A percentile compares a stretch with the other conserved stretches of the same genome.
Conservation (phyloP, 2,888 invertebrate species). For the Thymelicus acteon region DNA sequence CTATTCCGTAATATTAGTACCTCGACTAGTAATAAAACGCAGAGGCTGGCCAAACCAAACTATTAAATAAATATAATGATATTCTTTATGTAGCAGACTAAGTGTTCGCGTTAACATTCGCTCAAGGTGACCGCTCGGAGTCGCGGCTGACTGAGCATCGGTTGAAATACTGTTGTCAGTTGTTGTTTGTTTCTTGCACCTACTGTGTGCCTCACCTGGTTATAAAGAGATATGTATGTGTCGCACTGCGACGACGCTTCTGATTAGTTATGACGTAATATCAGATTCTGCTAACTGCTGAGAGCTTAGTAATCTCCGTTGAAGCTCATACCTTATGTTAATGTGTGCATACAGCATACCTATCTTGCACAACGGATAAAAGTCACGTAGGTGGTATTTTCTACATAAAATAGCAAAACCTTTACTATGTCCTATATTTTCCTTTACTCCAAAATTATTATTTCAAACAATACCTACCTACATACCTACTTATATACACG, state of each 20-base stretch:
- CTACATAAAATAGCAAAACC: too few species aligned
- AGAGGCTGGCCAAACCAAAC: not conserved
- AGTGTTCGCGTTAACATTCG: slow-evolving; percentile 80
- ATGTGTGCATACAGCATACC: not conserved
- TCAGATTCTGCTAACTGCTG: slow-evolving; percentile 19
- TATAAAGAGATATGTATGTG: slow-evolving; percentile 40
- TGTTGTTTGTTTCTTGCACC: slow-evolving; percentile 49
- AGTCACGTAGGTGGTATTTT: not conserved
- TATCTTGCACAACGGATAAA: not conserved
- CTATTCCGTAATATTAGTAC: too few species aligned
- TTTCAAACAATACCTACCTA: too few species aligned
- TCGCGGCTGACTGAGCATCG: slow-evolving; percentile 80
- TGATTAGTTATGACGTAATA: slow-evolving; percentile 33
- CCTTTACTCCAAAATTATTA: too few species aligned
- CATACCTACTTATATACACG: too few species aligned
- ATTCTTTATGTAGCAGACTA: slow-evolving; percentile 65
- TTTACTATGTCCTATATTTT: too few species aligned
- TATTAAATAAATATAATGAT: slow-evolving; percentile 44
- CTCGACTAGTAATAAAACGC: not conserved
- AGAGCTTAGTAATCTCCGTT: not conserved
- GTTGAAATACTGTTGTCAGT: slow-evolving; percentile 57
- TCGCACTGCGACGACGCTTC: slow-evolving; percentile 38
- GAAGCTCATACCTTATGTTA: not conserved
- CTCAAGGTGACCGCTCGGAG: slow-evolving; percentile 80
- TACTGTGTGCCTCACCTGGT: slow-evolving; percentile 59